phyloP scores from a whole-genome alignment of 2,888 invertebrate genomes.

The Drosophila vallismaia region DNA sequence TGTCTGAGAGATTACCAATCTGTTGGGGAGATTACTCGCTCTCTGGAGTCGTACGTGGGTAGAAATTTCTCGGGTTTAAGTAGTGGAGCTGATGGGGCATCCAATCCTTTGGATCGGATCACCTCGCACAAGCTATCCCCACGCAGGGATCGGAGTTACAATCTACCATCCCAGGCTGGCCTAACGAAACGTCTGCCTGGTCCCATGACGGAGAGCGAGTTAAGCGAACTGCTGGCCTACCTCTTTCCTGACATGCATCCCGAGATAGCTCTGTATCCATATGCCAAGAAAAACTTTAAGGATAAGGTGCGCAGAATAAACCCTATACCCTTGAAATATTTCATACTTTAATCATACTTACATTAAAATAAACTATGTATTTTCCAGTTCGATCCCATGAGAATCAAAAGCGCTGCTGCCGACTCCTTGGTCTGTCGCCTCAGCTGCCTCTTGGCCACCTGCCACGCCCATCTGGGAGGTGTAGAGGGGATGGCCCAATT shows the following conservation, averaged over 20 bases:
- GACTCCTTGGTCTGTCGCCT: slow-evolving; percentile 93
- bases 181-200: slow-evolving; percentile 86
- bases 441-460: slow-evolving; percentile 89
- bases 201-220: slow-evolving; percentile 90
- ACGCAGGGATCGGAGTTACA: slow-evolving; percentile 43
- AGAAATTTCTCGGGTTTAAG: slow-evolving; percentile 84
- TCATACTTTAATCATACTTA: background rate
- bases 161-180: slow-evolving; percentile 84
- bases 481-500: slow-evolving; percentile 91
- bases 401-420: slow-evolving; percentile 89
- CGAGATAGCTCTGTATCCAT: slow-evolving; percentile 85
- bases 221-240: slow-evolving; percentile 91
- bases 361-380: background rate
- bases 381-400: slow-evolving; percentile 85
- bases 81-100: slow-evolving; percentile 84
- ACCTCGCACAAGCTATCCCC: slow-evolving; percentile 89
- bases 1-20: slow-evolving; percentile 89
- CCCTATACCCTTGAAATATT: background rate
- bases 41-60: slow-evolving; percentile 79
- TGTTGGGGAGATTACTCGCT: slow-evolving; percentile 84
- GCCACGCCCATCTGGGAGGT: slow-evolving; percentile 90
- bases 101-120: slow-evolving; percentile 88
- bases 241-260: slow-evolving; percentile 95
- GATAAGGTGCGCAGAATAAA: slow-evolving; percentile 83
- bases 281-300: slow-evolving; percentile 84